Evolutionary conservation across 2,113 vertebrate species (phyloP).

Genomic region (Murina feae): DNA sequence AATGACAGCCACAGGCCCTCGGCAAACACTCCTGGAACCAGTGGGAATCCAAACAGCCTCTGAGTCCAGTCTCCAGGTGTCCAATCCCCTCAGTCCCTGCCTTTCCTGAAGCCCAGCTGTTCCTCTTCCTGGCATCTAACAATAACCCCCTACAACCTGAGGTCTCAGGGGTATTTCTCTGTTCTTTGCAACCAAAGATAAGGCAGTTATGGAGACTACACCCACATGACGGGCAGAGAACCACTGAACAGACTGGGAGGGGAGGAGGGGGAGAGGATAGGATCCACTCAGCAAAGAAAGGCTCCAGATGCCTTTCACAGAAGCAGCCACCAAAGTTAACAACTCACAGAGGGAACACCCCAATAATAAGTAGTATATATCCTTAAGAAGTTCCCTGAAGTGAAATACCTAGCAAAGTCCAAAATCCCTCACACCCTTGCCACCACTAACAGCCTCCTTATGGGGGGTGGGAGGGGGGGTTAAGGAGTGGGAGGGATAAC

Average conservation of each 20-base stretch:
- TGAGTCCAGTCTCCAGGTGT: background rate
- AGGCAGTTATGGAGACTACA: background rate
- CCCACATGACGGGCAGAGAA: background rate
- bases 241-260: background rate
- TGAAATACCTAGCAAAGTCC: background rate
- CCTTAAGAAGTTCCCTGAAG: background rate
- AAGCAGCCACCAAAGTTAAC: background rate
- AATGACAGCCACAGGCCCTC: background rate
- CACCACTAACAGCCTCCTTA: background rate
- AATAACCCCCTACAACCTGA: background rate
- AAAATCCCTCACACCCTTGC: background rate
- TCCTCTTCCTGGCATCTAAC: background rate
- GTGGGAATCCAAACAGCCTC: background rate
- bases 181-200: background rate
- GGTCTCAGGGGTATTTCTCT: background rate
- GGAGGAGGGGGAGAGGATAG: background rate
- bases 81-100: background rate
- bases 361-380: background rate
- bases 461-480: fast-evolving
- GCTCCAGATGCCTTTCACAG: background rate
- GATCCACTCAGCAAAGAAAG: background rate
- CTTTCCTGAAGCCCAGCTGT: background rate
- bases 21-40: background rate
- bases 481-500: background rate
- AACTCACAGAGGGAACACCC: fast-evolving